Conservation (phyloP, 2,113 vertebrate genomes). For the Dipodomys spectabilis region DNA sequence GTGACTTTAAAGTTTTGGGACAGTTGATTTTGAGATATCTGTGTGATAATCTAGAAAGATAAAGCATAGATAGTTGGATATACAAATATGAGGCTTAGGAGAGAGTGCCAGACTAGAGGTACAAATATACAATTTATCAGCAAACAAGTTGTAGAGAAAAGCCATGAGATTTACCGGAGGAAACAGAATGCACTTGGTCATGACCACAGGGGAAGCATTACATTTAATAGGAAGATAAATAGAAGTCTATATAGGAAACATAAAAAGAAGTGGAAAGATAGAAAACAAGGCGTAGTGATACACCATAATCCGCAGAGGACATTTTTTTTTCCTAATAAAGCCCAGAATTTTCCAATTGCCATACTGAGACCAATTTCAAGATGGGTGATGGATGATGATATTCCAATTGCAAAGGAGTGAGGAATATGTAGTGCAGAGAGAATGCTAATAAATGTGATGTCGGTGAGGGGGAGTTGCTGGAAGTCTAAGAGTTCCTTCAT, state of each 20-base stretch:
- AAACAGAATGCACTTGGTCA: neutral
- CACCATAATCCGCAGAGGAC: neutral
- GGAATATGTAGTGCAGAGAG: neutral
- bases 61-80: neutral
- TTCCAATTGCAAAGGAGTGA: neutral
- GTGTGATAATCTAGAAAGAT: neutral
- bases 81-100: neutral
- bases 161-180: neutral
- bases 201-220: neutral
- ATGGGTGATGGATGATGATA: no score
- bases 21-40: neutral
- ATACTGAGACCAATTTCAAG: neutral
- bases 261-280: slow-evolving; percentile 8
- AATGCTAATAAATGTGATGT: neutral
- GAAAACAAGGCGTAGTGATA: neutral
- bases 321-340: neutral
- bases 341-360: neutral
- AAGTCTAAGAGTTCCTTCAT: neutral
- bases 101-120: neutral
- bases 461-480: neutral
- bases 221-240: slow-evolving; percentile 8
- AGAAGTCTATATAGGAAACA: neutral
- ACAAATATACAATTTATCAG: slow-evolving; percentile 3
- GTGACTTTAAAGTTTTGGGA: neutral
- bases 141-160: neutral